phyloP scores from a whole-genome alignment of 1,140 invertebrate species.

The Ostrea edulis region DNA sequence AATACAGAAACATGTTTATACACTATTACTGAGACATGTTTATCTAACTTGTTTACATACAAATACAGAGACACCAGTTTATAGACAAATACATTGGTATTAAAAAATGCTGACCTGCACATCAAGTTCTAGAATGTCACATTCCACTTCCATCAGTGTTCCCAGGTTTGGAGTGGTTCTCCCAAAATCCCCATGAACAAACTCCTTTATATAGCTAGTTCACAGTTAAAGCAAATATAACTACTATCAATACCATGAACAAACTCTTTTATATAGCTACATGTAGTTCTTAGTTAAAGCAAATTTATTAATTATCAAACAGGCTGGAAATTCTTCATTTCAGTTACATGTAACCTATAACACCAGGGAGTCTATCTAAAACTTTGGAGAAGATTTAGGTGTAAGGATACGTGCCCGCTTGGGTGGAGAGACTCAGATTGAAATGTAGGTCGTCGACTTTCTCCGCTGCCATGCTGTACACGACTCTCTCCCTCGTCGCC shows the following conservation, averaged over 20 bases:
- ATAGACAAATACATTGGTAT: no score
- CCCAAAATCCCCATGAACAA: slow-evolving; percentile 96
- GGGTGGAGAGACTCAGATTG: slow-evolving; percentile 87
- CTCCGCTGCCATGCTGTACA: slow-evolving; percentile 66
- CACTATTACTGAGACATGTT: no score
- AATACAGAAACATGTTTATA: no score
- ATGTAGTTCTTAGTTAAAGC: slow-evolving; percentile 58
- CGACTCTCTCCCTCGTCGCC: slow-evolving; percentile 66
- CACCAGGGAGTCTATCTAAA: no score
- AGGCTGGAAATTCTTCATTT: no score
- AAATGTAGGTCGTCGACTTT: slow-evolving; percentile 67
- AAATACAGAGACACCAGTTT: no score
- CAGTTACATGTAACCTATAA: no score
- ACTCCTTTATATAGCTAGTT: slow-evolving; percentile 93
- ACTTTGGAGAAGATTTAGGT: no score
- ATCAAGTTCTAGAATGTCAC: slow-evolving; percentile 86
- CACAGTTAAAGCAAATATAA: slow-evolving; percentile 54
- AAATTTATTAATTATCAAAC: background rate
- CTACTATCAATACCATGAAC: background rate
- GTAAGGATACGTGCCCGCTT: slow-evolving; percentile 89
- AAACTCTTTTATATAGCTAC: background rate
- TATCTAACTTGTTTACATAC: no score
- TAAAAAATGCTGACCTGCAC: slow-evolving; percentile 82
- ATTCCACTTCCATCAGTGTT: slow-evolving; percentile 81
- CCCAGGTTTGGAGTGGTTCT: slow-evolving; percentile 89